A percentile compares a stretch with the other conserved stretches of the same genome.
Evolutionary conservation across 2,113 vertebrate genomes (phyloP).

Genomic region (Porphyrio hochstetteri): DNA sequence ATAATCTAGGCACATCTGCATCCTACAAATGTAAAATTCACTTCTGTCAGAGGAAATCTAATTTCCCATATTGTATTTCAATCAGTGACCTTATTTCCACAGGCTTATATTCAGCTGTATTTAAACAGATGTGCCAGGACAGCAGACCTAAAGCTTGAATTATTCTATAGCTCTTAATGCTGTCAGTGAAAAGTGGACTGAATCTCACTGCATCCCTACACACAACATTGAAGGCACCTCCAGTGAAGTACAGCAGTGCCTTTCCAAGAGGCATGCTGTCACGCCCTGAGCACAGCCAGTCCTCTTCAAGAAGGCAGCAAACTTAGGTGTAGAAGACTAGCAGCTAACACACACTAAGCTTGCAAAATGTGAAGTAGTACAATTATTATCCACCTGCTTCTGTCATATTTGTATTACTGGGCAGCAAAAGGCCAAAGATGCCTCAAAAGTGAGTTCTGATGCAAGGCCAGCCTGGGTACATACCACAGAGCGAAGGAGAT

Average conservation of each 20-base stretch:
- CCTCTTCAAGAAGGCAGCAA: neutral
- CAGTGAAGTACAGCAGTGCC: neutral
- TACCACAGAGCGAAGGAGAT: conserved; percentile 89
- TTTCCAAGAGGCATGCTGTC: neutral
- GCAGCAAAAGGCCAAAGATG: neutral
- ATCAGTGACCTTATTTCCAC: neutral
- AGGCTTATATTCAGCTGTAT: neutral
- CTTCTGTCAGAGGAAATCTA: neutral
- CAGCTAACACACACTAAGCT: neutral
- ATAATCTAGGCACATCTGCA: neutral
- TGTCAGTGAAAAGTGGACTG: neutral
- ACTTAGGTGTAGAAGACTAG: neutral
- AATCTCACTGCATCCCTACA: neutral
- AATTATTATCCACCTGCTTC: neutral
- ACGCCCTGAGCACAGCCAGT: neutral
- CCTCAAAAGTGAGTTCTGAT: neutral
- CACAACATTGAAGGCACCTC: neutral
- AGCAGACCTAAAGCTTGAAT: neutral
- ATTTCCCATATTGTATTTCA: neutral
- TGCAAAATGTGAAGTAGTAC: neutral
- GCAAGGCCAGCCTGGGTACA: conserved; percentile 22
- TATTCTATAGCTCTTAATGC: neutral
- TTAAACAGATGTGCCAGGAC: neutral
- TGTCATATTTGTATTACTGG: neutral
- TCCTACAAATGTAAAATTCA: neutral